Percentiles rank a stretch among this genome's conserved stretches.
Conservation (phyloP, 2,797 vertebrate species). For the Sebastes minor region DNA sequence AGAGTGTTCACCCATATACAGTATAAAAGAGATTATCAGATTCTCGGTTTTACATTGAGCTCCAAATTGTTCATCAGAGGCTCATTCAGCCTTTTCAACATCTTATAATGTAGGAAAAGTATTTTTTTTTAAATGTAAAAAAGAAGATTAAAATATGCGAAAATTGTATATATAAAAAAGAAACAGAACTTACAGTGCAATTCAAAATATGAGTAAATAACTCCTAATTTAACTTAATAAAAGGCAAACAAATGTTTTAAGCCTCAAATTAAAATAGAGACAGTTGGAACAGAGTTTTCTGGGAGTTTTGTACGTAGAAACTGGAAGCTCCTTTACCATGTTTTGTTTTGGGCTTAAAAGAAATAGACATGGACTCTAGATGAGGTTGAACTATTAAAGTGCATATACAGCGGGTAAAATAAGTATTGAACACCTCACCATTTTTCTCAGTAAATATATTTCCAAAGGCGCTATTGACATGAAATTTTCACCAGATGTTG, state of each 20-base stretch:
- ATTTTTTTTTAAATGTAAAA: neutral
- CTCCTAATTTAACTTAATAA: too few species aligned
- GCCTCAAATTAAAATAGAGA: too few species aligned
- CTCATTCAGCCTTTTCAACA: too few species aligned
- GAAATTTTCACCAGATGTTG: too few species aligned
- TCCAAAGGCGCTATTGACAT: too few species aligned
- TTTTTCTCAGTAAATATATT: too few species aligned
- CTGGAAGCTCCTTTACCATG: neutral
- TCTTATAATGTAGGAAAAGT: neutral
- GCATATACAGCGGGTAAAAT: neutral
- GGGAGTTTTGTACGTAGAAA: neutral
- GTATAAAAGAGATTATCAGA: neutral
- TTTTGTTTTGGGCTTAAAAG: neutral
- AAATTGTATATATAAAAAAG: too few species aligned
- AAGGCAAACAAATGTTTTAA: too few species aligned
- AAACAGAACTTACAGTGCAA: neutral
- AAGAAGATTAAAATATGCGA: neutral
- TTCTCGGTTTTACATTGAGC: neutral
- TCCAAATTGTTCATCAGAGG: neutral
- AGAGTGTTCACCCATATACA: too few species aligned
- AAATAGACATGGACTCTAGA: neutral
- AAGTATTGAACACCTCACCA: too few species aligned
- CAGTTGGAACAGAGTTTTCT: neutral
- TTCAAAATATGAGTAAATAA: neutral
- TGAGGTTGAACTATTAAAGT: neutral